These are phyloP conservation scores for Syngnathus typhle DNA, from an alignment of 2,113 vertebrate genomes.

Conservation along the genomic window DNA sequence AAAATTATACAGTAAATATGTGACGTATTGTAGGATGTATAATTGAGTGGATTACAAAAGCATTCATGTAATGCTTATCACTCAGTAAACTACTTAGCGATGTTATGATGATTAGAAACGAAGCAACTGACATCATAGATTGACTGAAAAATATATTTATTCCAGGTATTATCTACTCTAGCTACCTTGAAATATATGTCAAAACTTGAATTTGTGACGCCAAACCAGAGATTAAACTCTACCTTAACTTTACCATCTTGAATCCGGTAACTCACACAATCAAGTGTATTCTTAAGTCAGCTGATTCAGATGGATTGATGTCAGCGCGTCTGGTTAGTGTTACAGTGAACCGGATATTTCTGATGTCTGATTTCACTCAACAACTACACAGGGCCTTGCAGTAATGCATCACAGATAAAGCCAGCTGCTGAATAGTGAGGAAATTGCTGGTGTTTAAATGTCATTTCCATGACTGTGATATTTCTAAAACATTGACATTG, in stretches of 20 bases:
- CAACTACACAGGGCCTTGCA: slow-evolving; percentile 37
- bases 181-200: not conserved
- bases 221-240: slow-evolving; percentile 36
- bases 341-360: slow-evolving; percentile 55
- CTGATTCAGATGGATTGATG: slow-evolving; percentile 60
- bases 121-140: not conserved
- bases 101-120: not conserved
- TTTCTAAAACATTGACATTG: slow-evolving; percentile 4
- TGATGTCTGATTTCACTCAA: slow-evolving; percentile 63
- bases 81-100: not conserved
- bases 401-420: slow-evolving; percentile 54
- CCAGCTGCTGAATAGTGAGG: slow-evolving; percentile 13
- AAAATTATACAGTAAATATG: not conserved
- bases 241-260: slow-evolving; percentile 32
- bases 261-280: slow-evolving; percentile 48
- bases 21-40: not conserved
- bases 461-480: not conserved
- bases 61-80: not conserved
- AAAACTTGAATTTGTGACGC: slow-evolving; percentile 27
- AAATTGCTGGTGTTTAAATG: not conserved
- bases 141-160: not conserved
- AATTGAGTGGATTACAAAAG: not conserved
- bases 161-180: no score
- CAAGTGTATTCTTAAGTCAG: slow-evolving; percentile 56
- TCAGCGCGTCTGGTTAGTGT: slow-evolving; percentile 68